Conservation (phyloP, 2,888 invertebrate species). For the Phortica magna region DNA sequence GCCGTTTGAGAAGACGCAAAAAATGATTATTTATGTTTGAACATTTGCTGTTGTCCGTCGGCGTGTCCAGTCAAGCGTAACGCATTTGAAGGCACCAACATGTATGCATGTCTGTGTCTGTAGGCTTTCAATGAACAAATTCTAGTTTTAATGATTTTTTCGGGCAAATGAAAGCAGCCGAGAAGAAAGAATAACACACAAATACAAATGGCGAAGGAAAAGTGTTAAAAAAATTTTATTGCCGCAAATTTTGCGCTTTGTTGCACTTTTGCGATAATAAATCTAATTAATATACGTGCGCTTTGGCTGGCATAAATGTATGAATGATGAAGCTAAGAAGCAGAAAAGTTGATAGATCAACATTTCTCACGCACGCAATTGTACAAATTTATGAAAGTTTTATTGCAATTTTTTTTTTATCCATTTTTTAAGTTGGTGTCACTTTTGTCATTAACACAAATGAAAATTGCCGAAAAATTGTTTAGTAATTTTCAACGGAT, state of each 20-base stretch:
- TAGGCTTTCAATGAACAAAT: not conserved
- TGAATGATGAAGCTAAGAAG: slow-evolving; percentile 49
- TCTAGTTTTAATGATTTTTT: slow-evolving; percentile 59
- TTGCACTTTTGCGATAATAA: slow-evolving; percentile 67
- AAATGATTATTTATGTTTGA: slow-evolving; percentile 65
- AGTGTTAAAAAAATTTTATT: not conserved
- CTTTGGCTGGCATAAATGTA: slow-evolving; percentile 30
- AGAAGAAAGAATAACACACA: not conserved
- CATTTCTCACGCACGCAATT: not conserved
- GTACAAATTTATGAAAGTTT: not conserved
- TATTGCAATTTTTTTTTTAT: not conserved
- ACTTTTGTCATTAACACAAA: slow-evolving; percentile 65
- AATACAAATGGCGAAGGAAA: no score
- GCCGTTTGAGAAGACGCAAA: not conserved
- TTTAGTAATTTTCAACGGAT: not conserved
- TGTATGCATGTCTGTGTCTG: not conserved
- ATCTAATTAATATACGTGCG: slow-evolving; percentile 61
- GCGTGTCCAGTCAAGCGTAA: slow-evolving; percentile 32
- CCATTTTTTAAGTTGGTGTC: slow-evolving; percentile 49
- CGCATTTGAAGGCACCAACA: not conserved
- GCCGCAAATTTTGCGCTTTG: slow-evolving; percentile 67
- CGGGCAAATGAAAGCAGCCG: not conserved
- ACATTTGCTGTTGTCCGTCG: slow-evolving; percentile 68
- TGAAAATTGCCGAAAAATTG: slow-evolving; percentile 50
- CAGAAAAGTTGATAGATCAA: slow-evolving; percentile 36